Evolutionary conservation across 2,113 vertebrate species (phyloP), one percentile per base, ranked within the genome.

Genomic region (Eolophus roseicapilla): DNA sequence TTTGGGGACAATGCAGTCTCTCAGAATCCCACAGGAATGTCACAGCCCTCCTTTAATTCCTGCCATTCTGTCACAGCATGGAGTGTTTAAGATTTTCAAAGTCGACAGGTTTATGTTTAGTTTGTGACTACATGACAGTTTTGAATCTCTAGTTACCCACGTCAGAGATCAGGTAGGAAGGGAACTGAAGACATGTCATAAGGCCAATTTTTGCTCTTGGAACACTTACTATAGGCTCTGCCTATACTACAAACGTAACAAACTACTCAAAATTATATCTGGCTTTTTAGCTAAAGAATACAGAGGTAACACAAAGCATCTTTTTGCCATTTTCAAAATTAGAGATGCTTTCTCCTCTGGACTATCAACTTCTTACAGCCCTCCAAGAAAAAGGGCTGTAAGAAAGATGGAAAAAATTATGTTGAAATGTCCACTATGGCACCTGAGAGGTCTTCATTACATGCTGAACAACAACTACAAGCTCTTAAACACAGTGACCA

Each of bases 361-460:
- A 31, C 29, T 69, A 31, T 31, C 21, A 62, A 23, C 11, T 53
- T 64, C 15, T 33, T 8, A n/a, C 0, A 46, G 9, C 1, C 25
- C 33, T 47, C 78, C 2, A 2, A 87, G 31, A 62, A 92, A 87
- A 57, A 1, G 2, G 4, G 5, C 5, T 46, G 3, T 2, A 87
- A 44, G 20, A 67, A 68, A 12, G 6, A 46, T 2, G 14, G 16
- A 68, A 43, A 64, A 81, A 41, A 13, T n/a, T 18, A 62, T 41
- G 19, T 53, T 6, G 29, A 59, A 29, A 49, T 57, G 18, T 41
- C 24, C 52, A 13, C 9, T 18, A 7, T 0, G 68, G 43, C 9
- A 88, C 4, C 33, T 35, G 31, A 81, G 69, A 59, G 12, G 23
- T 53, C 60, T 77, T 73, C 13, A 17, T 21, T 44, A 87, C 12